Evolutionary conservation across 2,797 vertebrate genomes (phyloP), one percentile per base, ranked within the genome.

Genomic region (Setipinna tenuifilis): DNA sequence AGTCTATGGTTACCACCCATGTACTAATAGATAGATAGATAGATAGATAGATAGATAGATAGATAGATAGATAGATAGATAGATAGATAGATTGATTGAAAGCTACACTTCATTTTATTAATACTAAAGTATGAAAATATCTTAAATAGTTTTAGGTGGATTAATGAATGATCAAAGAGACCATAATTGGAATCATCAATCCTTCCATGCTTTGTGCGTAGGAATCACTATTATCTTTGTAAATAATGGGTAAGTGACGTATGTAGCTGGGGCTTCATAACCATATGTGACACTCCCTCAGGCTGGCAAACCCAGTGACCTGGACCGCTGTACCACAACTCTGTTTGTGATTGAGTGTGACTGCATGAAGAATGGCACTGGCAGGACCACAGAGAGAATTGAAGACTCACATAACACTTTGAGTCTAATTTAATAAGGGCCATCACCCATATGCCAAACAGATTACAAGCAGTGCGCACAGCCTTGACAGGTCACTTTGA

Each of bases 301-400:
- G 31, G 68, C 28, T 19, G 28, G 4, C 71, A 78, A 78, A 44
- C n/a, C n/a, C 61, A 65, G n/a, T 65, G 61, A 65, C 9, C 71
- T 44, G 71, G 31, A 78, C 31, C 10, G 35, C 19, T 44, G 19
- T 17, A 41, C 14, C 68, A 31, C 35, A 14, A 25, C 71, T 35
- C 14, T 78, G 61, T 65, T 65, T 23, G 71, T 78, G 71, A 78
- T 78, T 41, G 71, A 78, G 71, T 78, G 71, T 41, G 31, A 78
- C 71, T 78, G 6, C 35, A 78, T 78, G 71, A 44, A 21, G 17
- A 44, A 78, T 78, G 71, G 31, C 71, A 19, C 35, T 78, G 71
- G 31, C 71, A 78, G 71, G 1, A 44, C 35, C 31, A 44, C 68
- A 75, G 68, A 75, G 28, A 28, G 68, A 17, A 28, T 5, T 44